Base-by-base conservation (phyloP, 1,140 invertebrate genomes). In the Heliconius hermathena region DNA sequence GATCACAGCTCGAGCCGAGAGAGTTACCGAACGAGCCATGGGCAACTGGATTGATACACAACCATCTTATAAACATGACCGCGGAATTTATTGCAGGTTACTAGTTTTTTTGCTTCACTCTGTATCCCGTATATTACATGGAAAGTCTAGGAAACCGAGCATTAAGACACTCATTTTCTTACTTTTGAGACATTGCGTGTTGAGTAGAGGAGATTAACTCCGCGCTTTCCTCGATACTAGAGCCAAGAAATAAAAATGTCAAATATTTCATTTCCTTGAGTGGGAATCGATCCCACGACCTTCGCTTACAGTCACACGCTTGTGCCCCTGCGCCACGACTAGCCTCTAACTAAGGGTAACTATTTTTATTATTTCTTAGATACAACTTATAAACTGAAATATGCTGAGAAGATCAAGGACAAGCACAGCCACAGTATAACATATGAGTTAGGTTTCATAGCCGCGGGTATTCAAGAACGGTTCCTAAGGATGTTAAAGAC, bases 371-470 rank as follows among this genome's bases (percentile, higher is more conserved):
- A 57, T 22, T 57, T 66, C 22, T 16, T 26, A 84, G 83, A 86
- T 66, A 36, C 71, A 3, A 79, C 77, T 9, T 77, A 77, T 57
- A 83, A 83, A 66, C 33, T 85, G 3, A 71, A 73, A 49, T 80
- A 85, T n/a, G 83, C 84, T 5, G 78, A 83, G 4, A 81, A 81
- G n/a, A 72, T 89, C 0, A 83, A 83, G 33, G 73, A 82, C 0
- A 20, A 74, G 18, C 85, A 88, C 54, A 81, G 77, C 8, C 66
- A 81, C 49, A 82, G 75, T 0, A 80, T 87, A 1, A 79, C 80
- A 0, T 89, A 79, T 22, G 85, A 89, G 20, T 72, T 89, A 5
- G 88, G 88, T 0, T 76, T 81, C 2, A 80, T 89, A 1, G 82
- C 88, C 0, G 82, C 84, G 0, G 83, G 78, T 0, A 85, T 89